phyloP scores from a whole-genome alignment of 2,113 vertebrate species.

The Bettongia penicillata region DNA sequence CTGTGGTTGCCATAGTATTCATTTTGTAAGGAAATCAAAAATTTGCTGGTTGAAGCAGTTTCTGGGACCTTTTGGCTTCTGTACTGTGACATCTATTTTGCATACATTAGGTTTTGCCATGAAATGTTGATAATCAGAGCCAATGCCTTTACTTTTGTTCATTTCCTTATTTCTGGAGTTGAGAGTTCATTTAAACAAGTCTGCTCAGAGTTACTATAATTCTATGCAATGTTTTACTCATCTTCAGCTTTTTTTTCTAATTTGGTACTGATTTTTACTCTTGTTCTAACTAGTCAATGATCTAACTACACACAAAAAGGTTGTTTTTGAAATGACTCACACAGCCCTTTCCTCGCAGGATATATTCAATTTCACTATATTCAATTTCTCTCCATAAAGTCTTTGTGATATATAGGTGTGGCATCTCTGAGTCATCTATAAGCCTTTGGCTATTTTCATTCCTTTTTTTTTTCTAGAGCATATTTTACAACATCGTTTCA shows the following conservation, averaged over 20 bases:
- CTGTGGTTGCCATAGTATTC: neutral
- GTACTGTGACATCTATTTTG: neutral
- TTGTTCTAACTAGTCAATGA: neutral
- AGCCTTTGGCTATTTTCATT: neutral
- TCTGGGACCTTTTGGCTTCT: neutral
- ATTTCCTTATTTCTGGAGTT: neutral
- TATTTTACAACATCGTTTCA: neutral
- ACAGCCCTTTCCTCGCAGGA: neutral
- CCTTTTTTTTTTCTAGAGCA: neutral
- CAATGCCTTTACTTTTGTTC: neutral
- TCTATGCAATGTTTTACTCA: neutral
- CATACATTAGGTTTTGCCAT: neutral
- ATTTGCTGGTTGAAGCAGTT: neutral
- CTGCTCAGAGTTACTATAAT: neutral
- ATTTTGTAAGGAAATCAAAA: neutral
- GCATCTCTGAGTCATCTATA: neutral
- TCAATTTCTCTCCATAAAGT: neutral
- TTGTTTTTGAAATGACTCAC: neutral
- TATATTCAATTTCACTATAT: neutral
- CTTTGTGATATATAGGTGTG: neutral
- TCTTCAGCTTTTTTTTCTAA: neutral
- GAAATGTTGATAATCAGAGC: neutral
- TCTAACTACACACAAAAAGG: neutral
- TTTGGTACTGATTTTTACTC: neutral
- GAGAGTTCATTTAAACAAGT: neutral